Conservation (phyloP, 2,113 vertebrate genomes). For the Psammodynastes pulverulentus region DNA sequence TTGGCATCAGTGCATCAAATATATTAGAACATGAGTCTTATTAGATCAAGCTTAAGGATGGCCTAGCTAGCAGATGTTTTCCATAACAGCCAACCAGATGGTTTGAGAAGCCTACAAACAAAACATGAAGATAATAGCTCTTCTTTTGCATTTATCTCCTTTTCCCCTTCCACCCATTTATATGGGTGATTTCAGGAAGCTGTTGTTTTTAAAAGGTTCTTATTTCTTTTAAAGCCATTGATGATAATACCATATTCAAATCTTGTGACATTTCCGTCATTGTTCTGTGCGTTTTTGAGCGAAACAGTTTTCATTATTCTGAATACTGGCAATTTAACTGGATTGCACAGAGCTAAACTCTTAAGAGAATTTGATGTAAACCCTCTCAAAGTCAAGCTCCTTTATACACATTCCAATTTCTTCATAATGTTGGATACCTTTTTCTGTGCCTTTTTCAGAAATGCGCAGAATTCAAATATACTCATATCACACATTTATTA, state of each 20-base stretch:
- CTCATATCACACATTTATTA: not conserved
- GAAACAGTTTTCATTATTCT: not conserved
- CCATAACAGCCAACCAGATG: not conserved
- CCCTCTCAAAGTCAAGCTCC: not conserved
- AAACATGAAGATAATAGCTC: not conserved
- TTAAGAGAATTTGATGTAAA: not conserved
- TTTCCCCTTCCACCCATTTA: not conserved
- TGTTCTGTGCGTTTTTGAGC: not conserved
- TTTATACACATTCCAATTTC: not conserved
- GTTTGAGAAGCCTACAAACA: not conserved
- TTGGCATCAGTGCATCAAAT: not conserved
- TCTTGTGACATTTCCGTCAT: not conserved
- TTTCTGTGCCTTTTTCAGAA: not conserved
- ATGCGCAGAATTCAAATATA: not conserved
- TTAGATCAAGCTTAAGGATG: not conserved
- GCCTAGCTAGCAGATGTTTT: not conserved
- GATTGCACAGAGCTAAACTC: not conserved
- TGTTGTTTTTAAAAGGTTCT: not conserved
- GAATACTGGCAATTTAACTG: not conserved
- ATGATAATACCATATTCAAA: not conserved
- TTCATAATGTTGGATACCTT: not conserved
- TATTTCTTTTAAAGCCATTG: not conserved
- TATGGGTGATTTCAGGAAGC: not conserved
- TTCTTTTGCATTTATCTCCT: not conserved
- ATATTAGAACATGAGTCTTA: not conserved